Conservation (phyloP, 2,113 vertebrate genomes). For the Cryptoleucopteryx plumbea region DNA sequence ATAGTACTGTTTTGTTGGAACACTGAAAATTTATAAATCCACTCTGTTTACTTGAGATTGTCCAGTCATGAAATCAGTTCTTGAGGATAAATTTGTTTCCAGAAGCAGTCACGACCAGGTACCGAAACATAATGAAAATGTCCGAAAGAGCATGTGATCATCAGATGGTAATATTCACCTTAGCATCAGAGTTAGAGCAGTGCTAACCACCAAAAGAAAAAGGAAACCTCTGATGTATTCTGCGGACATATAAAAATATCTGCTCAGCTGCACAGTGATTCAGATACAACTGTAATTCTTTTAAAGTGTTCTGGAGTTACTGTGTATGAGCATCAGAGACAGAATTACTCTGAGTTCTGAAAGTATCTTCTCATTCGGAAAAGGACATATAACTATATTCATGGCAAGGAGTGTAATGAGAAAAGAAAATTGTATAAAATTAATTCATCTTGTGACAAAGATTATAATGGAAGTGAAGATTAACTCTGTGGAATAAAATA, state of each 20-base stretch:
- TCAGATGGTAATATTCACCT: background rate
- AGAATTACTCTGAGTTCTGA: constrained; percentile 18
- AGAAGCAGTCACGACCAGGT: background rate
- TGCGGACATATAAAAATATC: background rate
- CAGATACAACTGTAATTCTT: background rate
- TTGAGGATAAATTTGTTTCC: background rate
- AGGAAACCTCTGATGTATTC: background rate
- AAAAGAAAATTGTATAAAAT: constrained; percentile 32
- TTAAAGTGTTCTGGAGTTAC: background rate
- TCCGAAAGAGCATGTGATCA: background rate
- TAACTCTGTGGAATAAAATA: constrained; percentile 40
- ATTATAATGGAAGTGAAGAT: constrained; percentile 13
- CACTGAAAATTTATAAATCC: background rate
- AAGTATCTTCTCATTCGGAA: background rate
- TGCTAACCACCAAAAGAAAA: background rate
- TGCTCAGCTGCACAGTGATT: background rate
- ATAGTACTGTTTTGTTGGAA: background rate
- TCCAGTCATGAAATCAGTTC: background rate
- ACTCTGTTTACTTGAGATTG: background rate
- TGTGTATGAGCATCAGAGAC: background rate
- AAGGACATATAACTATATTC: background rate
- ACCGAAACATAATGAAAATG: background rate
- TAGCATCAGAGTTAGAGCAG: background rate
- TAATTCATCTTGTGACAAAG: constrained; percentile 59
- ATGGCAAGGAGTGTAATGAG: background rate